These are phyloP conservation scores for Acrossocheilus wenchowensis DNA, from an alignment of 2,797 vertebrate genomes.

Conservation along the genomic window DNA sequence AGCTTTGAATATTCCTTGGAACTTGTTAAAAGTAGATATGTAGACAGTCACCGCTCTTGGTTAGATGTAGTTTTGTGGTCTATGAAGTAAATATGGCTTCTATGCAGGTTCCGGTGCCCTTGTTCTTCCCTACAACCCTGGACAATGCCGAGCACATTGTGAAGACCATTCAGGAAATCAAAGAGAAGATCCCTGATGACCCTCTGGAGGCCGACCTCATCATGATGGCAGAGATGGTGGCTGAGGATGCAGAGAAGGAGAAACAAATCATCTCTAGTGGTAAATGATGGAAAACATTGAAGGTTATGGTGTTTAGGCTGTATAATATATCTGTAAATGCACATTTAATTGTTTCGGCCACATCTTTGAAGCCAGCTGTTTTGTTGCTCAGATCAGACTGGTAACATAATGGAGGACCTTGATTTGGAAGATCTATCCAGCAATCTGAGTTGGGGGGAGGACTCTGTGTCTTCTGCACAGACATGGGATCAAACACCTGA, in stretches of 20 bases:
- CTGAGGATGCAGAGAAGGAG: constrained; percentile 74
- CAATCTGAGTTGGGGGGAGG: constrained; percentile 91
- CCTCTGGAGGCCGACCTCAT: constrained; percentile 67
- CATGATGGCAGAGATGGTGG: constrained; percentile 97
- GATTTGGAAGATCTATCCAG: constrained; percentile 90
- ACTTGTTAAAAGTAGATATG: neutral
- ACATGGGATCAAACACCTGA: constrained; percentile 74
- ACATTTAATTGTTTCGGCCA: constrained; percentile 60
- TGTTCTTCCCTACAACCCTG: constrained; percentile 88
- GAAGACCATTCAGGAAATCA: constrained; percentile 89
- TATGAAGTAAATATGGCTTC: neutral
- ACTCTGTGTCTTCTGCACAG: constrained; percentile 82
- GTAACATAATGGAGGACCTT: constrained; percentile 89
- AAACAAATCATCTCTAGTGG: constrained; percentile 48
- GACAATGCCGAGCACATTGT: constrained; percentile 85
- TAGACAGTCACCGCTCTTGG: neutral
- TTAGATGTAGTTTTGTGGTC: neutral
- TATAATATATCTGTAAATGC: neutral
- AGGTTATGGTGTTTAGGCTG: constrained; percentile 47
- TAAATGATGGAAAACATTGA: constrained; percentile 14
- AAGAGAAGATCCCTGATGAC: constrained; percentile 84
- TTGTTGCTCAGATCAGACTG: constrained; percentile 81
- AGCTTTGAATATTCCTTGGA: neutral
- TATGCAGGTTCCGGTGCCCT: constrained; percentile 89
- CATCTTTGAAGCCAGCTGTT: neutral